phyloP scores from a whole-genome alignment of 2,113 vertebrate species.

The Aepyceros melampus region DNA sequence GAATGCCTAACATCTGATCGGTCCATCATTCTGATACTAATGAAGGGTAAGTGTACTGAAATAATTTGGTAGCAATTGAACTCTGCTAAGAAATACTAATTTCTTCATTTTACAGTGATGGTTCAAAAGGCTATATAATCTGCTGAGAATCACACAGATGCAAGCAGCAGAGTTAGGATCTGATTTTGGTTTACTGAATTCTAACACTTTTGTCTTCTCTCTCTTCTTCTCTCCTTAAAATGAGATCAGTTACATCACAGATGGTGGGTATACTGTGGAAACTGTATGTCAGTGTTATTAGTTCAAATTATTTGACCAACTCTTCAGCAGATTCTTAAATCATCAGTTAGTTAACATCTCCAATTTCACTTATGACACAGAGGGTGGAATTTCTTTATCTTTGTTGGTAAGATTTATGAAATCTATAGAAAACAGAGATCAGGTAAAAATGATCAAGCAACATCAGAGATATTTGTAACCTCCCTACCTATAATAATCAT shows the following conservation, averaged over 20 bases:
- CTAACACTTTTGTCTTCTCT: not conserved
- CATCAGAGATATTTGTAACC: not conserved
- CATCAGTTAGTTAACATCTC: not conserved
- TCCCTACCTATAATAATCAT: not conserved
- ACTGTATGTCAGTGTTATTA: not conserved
- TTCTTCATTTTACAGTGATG: not conserved
- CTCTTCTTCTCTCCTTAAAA: not conserved
- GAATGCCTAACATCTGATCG: not conserved
- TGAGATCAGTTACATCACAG: not conserved
- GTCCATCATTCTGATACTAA: not conserved
- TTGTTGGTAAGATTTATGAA: not conserved
- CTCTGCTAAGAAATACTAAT: not conserved
- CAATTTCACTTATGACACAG: not conserved
- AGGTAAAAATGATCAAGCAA: not conserved
- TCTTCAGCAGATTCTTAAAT: not conserved
- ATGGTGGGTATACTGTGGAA: not conserved
- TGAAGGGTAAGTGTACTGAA: not conserved
- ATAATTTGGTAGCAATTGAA: not conserved
- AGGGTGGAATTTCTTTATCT: not conserved
- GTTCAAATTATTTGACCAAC: not conserved
- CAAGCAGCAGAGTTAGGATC: not conserved
- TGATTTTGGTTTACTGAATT: not conserved
- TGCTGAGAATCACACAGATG: not conserved
- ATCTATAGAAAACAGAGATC: not conserved
- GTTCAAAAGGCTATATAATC: not conserved